phyloP scores from a whole-genome alignment of 2,888 invertebrate species.

The Gisinianus flammeolus region DNA sequence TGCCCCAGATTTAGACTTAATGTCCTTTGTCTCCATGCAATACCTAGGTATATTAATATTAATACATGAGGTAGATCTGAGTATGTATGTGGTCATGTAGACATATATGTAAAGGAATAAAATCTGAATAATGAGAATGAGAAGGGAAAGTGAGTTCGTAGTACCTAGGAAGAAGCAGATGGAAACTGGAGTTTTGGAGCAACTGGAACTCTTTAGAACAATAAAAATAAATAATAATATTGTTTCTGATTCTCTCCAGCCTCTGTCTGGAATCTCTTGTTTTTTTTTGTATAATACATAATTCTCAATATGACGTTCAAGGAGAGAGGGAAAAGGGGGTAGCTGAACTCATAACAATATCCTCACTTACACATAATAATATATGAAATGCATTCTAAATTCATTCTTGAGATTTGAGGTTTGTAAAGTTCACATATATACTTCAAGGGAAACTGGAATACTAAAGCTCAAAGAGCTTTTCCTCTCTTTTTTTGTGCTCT shows the following conservation, averaged over 20 bases:
- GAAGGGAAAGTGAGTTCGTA: not conserved
- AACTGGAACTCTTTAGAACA: too few relatives aligned
- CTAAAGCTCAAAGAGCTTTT: not conserved
- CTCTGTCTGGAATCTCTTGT: not conserved
- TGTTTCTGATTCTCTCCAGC: not conserved
- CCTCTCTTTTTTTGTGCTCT: not conserved
- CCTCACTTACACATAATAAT: not conserved
- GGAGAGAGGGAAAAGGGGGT: slow-evolving; percentile 5
- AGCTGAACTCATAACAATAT: slow-evolving; percentile 8
- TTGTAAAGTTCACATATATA: not conserved
- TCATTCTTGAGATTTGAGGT: not conserved
- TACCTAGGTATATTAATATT: too few relatives aligned
- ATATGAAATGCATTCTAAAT: not conserved
- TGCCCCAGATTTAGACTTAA: not conserved
- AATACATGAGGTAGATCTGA: not conserved
- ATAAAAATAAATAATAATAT: not conserved
- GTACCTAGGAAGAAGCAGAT: too few relatives aligned
- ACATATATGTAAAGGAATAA: not conserved
- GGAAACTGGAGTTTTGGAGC: not conserved
- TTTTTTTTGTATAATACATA: too few relatives aligned
- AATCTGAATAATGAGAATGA: not conserved
- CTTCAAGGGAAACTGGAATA: not conserved
- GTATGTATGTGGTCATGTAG: not conserved
- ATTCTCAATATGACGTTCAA: too few relatives aligned
- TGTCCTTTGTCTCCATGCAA: too few relatives aligned